phyloP scores from a whole-genome alignment of 37 sponge, comb jelly and placozoan species.

The Crambe crambe region DNA sequence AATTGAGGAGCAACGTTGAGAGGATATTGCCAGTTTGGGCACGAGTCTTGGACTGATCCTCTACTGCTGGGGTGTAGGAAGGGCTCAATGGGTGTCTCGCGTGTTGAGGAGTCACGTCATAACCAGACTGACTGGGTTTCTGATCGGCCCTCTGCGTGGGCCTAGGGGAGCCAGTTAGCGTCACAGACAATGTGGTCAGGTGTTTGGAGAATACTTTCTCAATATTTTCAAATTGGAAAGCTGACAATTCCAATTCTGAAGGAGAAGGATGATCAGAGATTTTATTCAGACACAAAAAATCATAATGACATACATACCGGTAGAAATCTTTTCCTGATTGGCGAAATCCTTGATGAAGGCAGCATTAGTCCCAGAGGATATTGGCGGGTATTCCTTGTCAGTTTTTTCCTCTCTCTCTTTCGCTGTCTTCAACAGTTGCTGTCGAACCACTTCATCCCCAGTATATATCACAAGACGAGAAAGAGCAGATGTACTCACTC shows the following conservation, averaged over 20 bases:
- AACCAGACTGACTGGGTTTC: background rate
- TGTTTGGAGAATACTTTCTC: conserved; percentile 36
- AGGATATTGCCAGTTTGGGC: conserved; percentile 3
- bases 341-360: background rate
- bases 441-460: conserved; percentile 43
- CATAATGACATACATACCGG: conserved; percentile 1
- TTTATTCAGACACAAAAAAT: background rate
- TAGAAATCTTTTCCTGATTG: background rate
- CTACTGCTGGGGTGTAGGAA: conserved; percentile 24
- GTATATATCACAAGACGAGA: conserved; percentile 24
- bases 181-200: conserved; percentile 16
- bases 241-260: conserved; percentile 23
- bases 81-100: background rate
- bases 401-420: background rate
- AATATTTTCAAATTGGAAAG: conserved; percentile 35
- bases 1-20: background rate
- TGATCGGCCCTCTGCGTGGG: background rate
- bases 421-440: background rate
- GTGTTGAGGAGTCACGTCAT: background rate
- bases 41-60: background rate
- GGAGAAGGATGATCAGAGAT: background rate
- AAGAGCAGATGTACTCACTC: background rate
- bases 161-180: conserved; percentile 18
- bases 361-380: too few relatives aligned
- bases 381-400: too few relatives aligned